Conservation (phyloP, 1,140 invertebrate genomes). For the Drosophila athabasca region DNA sequence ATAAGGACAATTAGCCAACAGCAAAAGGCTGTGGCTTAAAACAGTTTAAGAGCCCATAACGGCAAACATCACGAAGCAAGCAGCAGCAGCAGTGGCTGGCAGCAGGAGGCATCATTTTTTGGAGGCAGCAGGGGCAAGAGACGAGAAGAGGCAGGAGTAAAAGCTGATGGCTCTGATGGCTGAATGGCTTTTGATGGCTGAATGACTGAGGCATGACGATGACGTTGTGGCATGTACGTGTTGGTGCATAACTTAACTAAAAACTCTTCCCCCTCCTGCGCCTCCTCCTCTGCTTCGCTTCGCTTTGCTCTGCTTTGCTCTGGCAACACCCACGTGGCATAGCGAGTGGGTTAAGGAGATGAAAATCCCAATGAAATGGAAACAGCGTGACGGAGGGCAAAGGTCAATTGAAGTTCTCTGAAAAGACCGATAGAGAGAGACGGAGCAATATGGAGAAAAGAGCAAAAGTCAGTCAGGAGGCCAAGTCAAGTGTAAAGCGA, state of each 20-base stretch:
- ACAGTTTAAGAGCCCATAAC: slow-evolving; percentile 62
- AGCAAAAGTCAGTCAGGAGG: slow-evolving; percentile 55
- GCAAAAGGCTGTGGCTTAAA: slow-evolving; percentile 47
- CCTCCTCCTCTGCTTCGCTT: no score
- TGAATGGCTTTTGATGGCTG: slow-evolving; percentile 6
- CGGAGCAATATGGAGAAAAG: slow-evolving; percentile 36
- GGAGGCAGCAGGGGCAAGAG: not conserved
- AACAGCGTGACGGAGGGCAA: slow-evolving; percentile 53
- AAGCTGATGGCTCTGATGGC: no score
- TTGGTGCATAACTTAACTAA: slow-evolving; percentile 71
- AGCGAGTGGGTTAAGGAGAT: not conserved
- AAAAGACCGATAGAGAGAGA: slow-evolving; percentile 13
- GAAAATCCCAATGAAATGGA: not conserved
- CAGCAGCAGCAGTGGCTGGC: no score
- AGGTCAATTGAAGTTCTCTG: slow-evolving; percentile 78
- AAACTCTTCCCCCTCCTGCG: not conserved
- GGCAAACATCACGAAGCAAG: slow-evolving; percentile 4
- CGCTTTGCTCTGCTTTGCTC: no score
- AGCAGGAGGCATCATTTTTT: no score
- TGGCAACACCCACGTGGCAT: not conserved
- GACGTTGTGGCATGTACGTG: slow-evolving; percentile 65
- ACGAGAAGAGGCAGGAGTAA: not conserved
- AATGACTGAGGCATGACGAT: slow-evolving; percentile 51
- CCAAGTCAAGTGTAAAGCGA: slow-evolving; percentile 77
- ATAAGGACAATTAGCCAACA: slow-evolving; percentile 76